Evolutionary conservation across 2,888 invertebrate genomes (phyloP).

Genomic region (Stenichneumon culpator): DNA sequence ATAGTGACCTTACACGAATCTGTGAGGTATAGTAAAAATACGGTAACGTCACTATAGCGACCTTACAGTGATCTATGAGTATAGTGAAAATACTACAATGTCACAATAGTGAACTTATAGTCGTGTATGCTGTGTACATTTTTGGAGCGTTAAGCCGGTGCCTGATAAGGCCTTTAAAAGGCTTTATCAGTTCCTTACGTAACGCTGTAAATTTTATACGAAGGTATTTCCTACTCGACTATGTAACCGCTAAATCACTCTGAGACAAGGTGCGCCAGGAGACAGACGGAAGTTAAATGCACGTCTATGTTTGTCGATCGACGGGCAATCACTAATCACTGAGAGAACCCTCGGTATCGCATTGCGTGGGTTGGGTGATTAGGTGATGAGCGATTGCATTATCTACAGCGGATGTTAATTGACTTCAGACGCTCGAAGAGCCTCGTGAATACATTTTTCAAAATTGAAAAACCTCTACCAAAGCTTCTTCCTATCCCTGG

Average conservation of each 20-base stretch:
- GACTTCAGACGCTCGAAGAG: not conserved
- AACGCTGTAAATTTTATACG: too few species aligned
- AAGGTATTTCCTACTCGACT: too few species aligned
- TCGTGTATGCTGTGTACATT: too few species aligned
- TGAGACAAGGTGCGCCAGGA: not conserved
- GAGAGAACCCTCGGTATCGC: not conserved
- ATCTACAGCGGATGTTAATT: not conserved
- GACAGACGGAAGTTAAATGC: not conserved
- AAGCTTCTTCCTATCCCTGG: not conserved
- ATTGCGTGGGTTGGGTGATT: not conserved
- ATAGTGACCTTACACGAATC: too few species aligned
- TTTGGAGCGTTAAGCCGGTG: too few species aligned
- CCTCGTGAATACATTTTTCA: not conserved
- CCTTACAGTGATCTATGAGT: too few species aligned
- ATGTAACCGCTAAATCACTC: not conserved
- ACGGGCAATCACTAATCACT: not conserved
- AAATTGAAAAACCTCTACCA: not conserved
- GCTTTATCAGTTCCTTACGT: too few species aligned
- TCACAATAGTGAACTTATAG: too few species aligned
- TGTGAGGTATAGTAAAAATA: too few species aligned
- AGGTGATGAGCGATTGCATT: not conserved
- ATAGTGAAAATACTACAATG: too few species aligned
- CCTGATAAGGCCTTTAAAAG: too few species aligned
- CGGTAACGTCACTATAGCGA: too few species aligned
- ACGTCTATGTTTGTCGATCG: not conserved